Evolutionary conservation across 2,113 vertebrate genomes (phyloP), one percentile per base, ranked within the genome.

Genomic region (Trichomycterus rosablanca): DNA sequence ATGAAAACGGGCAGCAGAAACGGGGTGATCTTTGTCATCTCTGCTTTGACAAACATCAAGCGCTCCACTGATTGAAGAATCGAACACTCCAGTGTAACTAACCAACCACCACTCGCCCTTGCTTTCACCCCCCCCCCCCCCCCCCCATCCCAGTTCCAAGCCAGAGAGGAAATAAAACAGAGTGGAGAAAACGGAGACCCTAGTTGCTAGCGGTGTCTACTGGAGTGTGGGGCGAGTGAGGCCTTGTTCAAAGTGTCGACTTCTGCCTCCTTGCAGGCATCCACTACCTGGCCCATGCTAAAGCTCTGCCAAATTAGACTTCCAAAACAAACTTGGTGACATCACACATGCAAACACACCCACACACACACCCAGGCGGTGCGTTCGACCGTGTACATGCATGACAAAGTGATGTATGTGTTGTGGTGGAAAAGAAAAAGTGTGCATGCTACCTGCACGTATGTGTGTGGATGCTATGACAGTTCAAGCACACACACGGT

Each of bases 221-320:
- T 5, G 14, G 37, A 61, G 68, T 67, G 65, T 37, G 67, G 40
- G 53, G 56, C 74, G 65, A 66, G 69, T 60, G 49, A 60, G 73
- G 63, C 63, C 44, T 79, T 71, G 80, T 84, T 86, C 84, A 89
- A 88, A 87, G 85, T 34, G 20, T 48, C 67, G 63, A 83, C 80
- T 85, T 81, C 84, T 78, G 44, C 78, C 82, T 85, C 79, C 75
- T 84, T 66, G 74, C 77, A 80, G 80, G 81, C 80, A 79, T 82
- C 76, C 76, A 78, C n/a, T n/a, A 79, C 83, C 84, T 89, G 85
- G 84, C 80, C 85, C 82, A 83, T 83, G 84, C 81, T 87, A 86
- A 83, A 85, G 84, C 80, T 72, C 81, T 83, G 86, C 85, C 86
- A 88, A 88, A 87, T 87, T 86, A 89, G 81, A 86, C 78, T 62